Percentiles rank a stretch among this genome's conserved stretches.
Conservation (phyloP, 1,140 invertebrate genomes). For the Laupala kohalensis region DNA sequence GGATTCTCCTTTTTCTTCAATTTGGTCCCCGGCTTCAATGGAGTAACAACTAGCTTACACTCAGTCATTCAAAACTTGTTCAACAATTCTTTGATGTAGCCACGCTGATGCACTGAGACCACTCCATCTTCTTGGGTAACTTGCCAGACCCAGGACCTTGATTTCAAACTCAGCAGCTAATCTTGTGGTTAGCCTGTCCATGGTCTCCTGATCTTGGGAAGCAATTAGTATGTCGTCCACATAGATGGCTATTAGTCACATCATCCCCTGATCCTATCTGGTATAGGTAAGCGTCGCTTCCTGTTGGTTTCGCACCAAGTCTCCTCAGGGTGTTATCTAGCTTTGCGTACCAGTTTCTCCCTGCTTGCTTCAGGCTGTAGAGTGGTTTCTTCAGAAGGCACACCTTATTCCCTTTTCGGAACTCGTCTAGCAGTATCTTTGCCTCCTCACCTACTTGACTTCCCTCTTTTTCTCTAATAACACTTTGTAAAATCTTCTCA, state of each 20-base stretch:
- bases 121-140: slow-evolving; percentile 13
- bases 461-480: no score
- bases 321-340: slow-evolving; percentile 10
- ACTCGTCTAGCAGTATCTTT: no score
- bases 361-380: slow-evolving; percentile 14
- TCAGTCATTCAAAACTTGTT: slow-evolving; percentile 23
- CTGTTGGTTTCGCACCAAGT: slow-evolving; percentile 18
- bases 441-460: no score
- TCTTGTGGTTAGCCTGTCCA: slow-evolving; percentile 15
- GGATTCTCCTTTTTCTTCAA: slow-evolving; percentile 11
- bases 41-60: slow-evolving; percentile 19
- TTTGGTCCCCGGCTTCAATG: slow-evolving; percentile 18
- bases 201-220: slow-evolving; percentile 17
- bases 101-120: slow-evolving; percentile 15
- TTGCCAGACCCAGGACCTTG: slow-evolving; percentile 19
- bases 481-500: no score
- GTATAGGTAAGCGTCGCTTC: slow-evolving; percentile 25
- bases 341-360: slow-evolving; percentile 14
- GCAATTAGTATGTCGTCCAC: slow-evolving; percentile 27
- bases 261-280: slow-evolving; percentile 14
- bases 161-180: slow-evolving; percentile 18
- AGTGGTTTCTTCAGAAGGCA: slow-evolving; percentile 16
- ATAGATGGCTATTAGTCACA: slow-evolving; percentile 23
- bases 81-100: slow-evolving; percentile 20
- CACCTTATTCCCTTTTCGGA: slow-evolving; percentile 4